phyloP scores from a whole-genome alignment of 2,888 invertebrate genomes.

The Hartigia nigra region DNA sequence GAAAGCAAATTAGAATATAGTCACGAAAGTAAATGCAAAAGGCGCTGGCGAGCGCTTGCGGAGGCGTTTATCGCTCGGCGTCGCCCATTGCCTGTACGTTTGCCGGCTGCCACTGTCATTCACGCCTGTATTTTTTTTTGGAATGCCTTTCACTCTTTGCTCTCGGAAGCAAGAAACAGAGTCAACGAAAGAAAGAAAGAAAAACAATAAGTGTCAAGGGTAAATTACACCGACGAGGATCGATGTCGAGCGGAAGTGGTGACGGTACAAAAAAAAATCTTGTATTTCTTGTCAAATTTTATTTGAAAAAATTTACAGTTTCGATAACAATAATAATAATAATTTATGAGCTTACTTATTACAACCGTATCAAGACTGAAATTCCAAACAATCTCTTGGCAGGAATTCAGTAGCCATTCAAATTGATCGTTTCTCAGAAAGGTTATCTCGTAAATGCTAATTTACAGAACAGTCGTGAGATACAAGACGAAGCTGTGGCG shows the following conservation, averaged over 20 bases:
- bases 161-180: neutral
- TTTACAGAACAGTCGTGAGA: neutral
- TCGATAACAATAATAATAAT: neutral
- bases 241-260: neutral
- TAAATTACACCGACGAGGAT: neutral
- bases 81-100: slow-evolving; percentile 3
- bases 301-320: neutral
- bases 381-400: neutral
- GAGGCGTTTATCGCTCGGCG: slow-evolving; percentile 32
- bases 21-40: neutral
- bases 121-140: slow-evolving; percentile 15
- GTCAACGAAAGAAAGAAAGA: neutral
- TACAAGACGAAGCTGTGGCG: neutral
- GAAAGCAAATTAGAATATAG: neutral
- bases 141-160: slow-evolving; percentile 17
- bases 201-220: neutral
- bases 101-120: slow-evolving; percentile 23
- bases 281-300: neutral
- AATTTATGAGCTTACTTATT: neutral
- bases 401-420: neutral
- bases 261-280: neutral
- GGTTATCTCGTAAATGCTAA: slow-evolving; percentile 4
- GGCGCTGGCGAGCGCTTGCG: slow-evolving; percentile 20
- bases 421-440: neutral
- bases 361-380: neutral